phyloP scores from a whole-genome alignment of 2,888 invertebrate genomes.

The Amiota mariae region DNA sequence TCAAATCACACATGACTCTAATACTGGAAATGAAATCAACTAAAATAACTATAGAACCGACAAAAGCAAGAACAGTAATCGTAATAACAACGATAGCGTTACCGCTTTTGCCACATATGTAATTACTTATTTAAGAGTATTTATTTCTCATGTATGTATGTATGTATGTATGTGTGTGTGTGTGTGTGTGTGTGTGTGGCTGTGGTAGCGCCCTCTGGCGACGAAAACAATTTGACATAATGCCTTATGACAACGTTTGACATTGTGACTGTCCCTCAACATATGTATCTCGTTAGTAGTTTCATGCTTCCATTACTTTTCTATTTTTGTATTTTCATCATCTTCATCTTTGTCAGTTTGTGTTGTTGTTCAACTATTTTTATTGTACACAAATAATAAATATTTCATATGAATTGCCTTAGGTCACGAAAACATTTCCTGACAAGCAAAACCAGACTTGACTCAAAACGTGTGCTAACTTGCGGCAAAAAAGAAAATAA shows the following conservation, averaged over 20 bases:
- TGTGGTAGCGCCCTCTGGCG: neutral
- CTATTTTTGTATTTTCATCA: neutral
- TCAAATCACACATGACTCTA: no score
- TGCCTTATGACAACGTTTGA: neutral
- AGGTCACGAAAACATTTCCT: constrained; percentile 53
- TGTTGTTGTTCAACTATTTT: neutral
- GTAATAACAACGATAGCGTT: no score
- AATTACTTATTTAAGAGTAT: neutral
- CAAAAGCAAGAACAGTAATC: no score
- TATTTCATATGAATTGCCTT: constrained; percentile 45
- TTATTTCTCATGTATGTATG: neutral
- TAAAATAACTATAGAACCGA: no score
- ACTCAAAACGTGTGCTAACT: no score
- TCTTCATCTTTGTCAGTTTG: neutral
- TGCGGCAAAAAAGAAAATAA: no score
- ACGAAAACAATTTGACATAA: constrained; percentile 7
- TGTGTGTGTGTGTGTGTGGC: constrained; percentile 25
- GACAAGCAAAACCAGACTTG: neutral
- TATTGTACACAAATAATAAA: constrained; percentile 1
- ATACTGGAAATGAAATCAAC: no score
- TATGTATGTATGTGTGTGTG: constrained; percentile 24
- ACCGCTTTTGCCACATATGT: neutral
- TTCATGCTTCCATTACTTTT: neutral
- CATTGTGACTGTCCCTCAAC: neutral
- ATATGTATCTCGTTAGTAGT: no score